Evolutionary conservation across 2,797 vertebrate genomes (phyloP).

Genomic region (Nasua narica): DNA sequence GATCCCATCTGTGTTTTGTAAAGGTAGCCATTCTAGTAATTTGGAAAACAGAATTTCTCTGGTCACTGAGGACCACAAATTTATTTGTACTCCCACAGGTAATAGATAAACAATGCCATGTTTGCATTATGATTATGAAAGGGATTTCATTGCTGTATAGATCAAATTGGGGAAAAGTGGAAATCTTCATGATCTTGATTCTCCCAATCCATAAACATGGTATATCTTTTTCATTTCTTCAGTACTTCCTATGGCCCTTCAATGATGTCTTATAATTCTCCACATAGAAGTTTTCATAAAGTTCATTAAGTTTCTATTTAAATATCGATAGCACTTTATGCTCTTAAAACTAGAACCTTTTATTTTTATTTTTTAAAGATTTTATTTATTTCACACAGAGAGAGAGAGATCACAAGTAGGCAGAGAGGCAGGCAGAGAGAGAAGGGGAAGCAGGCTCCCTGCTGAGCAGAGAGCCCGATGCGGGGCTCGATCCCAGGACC

Average conservation of each 20-base stretch:
- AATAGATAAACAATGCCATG: not conserved
- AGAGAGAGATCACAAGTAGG: too few relatives aligned
- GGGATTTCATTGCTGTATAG: not conserved
- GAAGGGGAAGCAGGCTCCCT: too few relatives aligned
- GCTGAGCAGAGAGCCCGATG: too few relatives aligned
- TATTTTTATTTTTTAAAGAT: too few relatives aligned
- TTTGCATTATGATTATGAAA: not conserved
- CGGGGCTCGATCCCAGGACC: too few relatives aligned
- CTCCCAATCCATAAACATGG: not conserved
- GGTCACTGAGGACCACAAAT: not conserved
- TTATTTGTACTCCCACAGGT: not conserved
- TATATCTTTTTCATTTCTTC: not conserved
- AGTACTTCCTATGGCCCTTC: not conserved
- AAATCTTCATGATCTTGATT: not conserved
- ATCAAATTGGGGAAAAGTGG: not conserved
- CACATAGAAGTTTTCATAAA: not conserved
- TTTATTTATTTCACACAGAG: too few relatives aligned
- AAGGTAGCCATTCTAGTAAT: not conserved
- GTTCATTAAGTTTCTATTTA: not conserved
- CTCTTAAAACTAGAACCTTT: not conserved
- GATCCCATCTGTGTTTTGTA: not conserved
- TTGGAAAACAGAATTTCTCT: not conserved
- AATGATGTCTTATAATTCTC: not conserved
- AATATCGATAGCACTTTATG: not conserved
- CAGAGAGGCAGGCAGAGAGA: too few relatives aligned